Conservation (phyloP, 1,140 invertebrate species). For the Drosophila novamexicana region DNA sequence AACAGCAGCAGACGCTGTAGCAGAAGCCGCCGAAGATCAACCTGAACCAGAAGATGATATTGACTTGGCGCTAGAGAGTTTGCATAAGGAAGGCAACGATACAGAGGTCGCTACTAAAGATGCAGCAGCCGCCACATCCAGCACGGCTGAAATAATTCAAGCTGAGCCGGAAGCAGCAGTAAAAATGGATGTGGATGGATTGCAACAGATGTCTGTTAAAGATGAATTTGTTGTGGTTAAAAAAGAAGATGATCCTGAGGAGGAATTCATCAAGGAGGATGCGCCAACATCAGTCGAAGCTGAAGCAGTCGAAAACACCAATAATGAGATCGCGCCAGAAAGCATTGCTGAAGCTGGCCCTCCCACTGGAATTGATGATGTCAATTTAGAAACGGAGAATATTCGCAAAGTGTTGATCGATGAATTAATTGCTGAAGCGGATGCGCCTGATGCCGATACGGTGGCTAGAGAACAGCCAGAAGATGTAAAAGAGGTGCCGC, state of each 20-base stretch:
- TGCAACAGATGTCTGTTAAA: background rate
- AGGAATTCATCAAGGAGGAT: constrained; percentile 66
- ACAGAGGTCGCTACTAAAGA: constrained; percentile 10
- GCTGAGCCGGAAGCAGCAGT: constrained; percentile 10
- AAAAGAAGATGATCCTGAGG: constrained; percentile 40
- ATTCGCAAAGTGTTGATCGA: constrained; percentile 65
- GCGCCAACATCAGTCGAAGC: background rate
- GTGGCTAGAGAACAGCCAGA: constrained; percentile 6
- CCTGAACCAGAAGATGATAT: constrained; percentile 69
- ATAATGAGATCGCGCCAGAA: background rate
- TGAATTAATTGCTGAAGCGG: constrained; percentile 63
- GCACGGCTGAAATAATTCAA: constrained; percentile 16
- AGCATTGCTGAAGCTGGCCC: constrained; percentile 15
- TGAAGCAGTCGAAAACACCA: constrained; percentile 1
- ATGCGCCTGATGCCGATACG: constrained; percentile 33
- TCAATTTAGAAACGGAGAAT: constrained; percentile 56
- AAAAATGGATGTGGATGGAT: constrained; percentile 31
- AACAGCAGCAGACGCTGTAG: constrained; percentile 11
- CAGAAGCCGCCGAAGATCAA: constrained; percentile 27
- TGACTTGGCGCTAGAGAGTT: constrained; percentile 67
- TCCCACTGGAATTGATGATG: constrained; percentile 48
- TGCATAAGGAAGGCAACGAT: constrained; percentile 65
- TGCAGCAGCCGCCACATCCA: constrained; percentile 17
- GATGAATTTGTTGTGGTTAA: constrained; percentile 4
- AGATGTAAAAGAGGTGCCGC: constrained; percentile 10